phyloP scores from a whole-genome alignment of 2,888 invertebrate genomes.

The Mycalesis mineus region DNA sequence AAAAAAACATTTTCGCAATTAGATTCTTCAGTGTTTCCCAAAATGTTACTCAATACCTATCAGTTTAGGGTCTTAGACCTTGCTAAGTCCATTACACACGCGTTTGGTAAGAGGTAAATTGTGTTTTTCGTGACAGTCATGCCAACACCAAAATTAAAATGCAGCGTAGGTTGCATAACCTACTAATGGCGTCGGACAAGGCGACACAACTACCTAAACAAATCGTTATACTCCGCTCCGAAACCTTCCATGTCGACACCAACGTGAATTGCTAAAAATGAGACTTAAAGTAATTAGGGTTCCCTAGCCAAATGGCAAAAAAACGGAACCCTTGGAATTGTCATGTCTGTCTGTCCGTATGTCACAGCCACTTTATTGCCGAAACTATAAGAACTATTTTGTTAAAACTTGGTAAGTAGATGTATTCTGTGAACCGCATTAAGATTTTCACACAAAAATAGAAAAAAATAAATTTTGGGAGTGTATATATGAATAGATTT shows the following conservation, averaged over 20 bases:
- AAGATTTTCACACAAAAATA: too few relatives aligned
- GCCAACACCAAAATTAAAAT: conserved; percentile 42
- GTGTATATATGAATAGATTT: too few relatives aligned
- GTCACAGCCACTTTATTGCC: too few relatives aligned
- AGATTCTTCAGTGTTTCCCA: background rate
- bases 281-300: background rate
- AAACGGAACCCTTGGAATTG: too few relatives aligned
- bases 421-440: too few relatives aligned
- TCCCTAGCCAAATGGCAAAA: too few relatives aligned
- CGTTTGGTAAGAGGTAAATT: conserved; percentile 32
- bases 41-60: background rate
- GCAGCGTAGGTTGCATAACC: conserved; percentile 45
- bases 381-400: too few relatives aligned
- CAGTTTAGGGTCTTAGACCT: conserved; percentile 13
- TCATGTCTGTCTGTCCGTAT: too few relatives aligned
- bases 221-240: conserved; percentile 42
- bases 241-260: conserved; percentile 24
- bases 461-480: too few relatives aligned
- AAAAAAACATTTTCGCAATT: background rate
- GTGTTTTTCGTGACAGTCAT: conserved; percentile 41
- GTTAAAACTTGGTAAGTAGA: too few relatives aligned
- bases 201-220: conserved; percentile 45
- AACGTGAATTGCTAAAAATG: background rate
- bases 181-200: conserved; percentile 39
- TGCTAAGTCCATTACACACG: conserved; percentile 17